Evolutionary conservation across 2,797 vertebrate genomes (phyloP).

Genomic region (Fringilla coelebs): DNA sequence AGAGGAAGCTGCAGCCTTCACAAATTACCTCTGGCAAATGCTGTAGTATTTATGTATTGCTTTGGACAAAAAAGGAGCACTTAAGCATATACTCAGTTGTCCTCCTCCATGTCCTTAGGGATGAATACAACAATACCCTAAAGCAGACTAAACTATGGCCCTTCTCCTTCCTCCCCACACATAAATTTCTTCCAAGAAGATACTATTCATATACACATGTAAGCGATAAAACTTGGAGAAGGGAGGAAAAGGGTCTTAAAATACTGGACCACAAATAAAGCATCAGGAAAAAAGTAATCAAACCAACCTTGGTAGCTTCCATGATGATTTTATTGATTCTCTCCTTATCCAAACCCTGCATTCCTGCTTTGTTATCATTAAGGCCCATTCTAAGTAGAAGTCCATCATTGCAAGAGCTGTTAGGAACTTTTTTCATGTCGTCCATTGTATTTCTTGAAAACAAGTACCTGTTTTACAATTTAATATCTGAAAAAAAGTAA

Average conservation of each 20-base stretch:
- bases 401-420: conserved; percentile 59
- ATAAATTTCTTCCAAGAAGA: not conserved
- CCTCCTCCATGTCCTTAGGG: not conserved
- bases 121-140: not conserved
- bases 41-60: not conserved
- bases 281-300: not conserved
- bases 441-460: conserved; percentile 56
- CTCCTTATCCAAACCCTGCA: conserved; percentile 95
- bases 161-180: not conserved
- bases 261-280: not conserved
- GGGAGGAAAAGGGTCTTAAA: not conserved
- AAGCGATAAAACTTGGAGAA: not conserved
- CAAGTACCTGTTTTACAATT: not conserved
- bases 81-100: not conserved
- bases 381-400: conserved; percentile 91
- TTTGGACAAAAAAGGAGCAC: not conserved
- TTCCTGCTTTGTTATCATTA: conserved; percentile 98
- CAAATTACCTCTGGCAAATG: not conserved
- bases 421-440: not conserved
- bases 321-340: conserved; percentile 98
- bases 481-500: conserved; percentile 34
- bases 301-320: conserved; percentile 90
- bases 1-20: not conserved
- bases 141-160: rapidly evolving
- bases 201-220: rapidly evolving